Evolutionary conservation across 2,888 invertebrate genomes (phyloP), one percentile per base, ranked within the genome.

Genomic region (Isotomurus palustris): DNA sequence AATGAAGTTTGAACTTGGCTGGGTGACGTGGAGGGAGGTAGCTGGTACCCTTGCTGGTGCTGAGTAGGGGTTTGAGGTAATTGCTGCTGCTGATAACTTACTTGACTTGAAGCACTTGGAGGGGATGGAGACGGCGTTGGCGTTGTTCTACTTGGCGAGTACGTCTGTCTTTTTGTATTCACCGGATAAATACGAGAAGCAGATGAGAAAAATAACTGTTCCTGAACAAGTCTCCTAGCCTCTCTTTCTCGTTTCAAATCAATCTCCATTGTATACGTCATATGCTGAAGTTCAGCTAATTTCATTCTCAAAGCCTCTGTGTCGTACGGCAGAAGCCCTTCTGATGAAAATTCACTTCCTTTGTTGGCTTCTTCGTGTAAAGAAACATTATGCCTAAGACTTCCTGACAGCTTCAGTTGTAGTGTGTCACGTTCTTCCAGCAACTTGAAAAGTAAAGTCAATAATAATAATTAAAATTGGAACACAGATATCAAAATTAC

Each of bases 341-440:
- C 14, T 43, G 50, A 27, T 47, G 53, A 17, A 36, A 35, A 24
- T 48, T 63, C 35, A 41, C 47, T 29, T 35, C 49, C 61, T 41
- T 51, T 58, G 44, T 58, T 51, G 2, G 25, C 47, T 36, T 61
- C 58, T 35, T 61, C 61, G 28, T 57, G 54, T 5, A 61, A 45
- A 27, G 41, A 49, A 4, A 62, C 90, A 68, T 84, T 84, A 35
- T 86, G 81, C 43, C 90, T 80, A 55, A 91, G 78, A 10, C 88
- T 85, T 72, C 88, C 88, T 0, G 91, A 91, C 6, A 92, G 76
- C 65, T 88, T 83, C 59, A 91, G 75, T 72, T 91, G 91, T 52
- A 92, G 75, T 0, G 87, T 87, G 72, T 92, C 91, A 53, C 91
- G 80, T 74, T 91, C 91, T 74, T 91, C 90, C 45, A 91, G 75